Conservation (phyloP, 2,797 vertebrate genomes). For the Tamandua tetradactyla region DNA sequence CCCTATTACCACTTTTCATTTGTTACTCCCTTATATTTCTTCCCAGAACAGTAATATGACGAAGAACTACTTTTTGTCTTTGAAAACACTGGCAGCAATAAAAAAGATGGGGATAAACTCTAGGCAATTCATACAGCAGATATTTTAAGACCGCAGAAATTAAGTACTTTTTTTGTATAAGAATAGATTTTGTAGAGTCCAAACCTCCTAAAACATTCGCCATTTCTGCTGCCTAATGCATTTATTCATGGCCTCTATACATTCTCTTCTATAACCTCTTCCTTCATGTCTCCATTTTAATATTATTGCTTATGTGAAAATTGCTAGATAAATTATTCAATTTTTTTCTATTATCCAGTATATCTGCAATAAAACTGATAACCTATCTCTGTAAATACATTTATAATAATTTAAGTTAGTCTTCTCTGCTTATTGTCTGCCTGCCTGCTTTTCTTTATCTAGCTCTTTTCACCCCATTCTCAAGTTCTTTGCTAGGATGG, state of each 20-base stretch:
- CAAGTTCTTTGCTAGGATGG: neutral
- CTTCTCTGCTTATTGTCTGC: constrained; percentile 47
- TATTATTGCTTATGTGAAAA: constrained; percentile 86
- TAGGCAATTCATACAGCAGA: neutral
- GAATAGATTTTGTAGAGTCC: constrained; percentile 72
- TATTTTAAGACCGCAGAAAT: constrained; percentile 81
- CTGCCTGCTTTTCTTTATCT: neutral
- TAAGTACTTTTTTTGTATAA: constrained; percentile 58
- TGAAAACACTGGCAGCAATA: neutral
- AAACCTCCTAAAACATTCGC: constrained; percentile 84
- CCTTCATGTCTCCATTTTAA: constrained; percentile 84
- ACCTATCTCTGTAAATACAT: constrained; percentile 77
- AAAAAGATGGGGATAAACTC: neutral
- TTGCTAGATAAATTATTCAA: constrained; percentile 85
- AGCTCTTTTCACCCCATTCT: neutral
- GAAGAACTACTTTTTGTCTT: constrained; percentile 1
- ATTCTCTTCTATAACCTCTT: constrained; percentile 81
- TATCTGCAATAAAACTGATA: constrained; percentile 79
- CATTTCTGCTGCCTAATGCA: constrained; percentile 78
- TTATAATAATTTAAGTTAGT: constrained; percentile 66
- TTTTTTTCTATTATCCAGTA: constrained; percentile 80
- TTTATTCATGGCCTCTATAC: constrained; percentile 83
- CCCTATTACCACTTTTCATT: neutral
- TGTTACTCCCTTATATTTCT: neutral
- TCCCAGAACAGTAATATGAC: neutral